Evolutionary conservation across 2,888 invertebrate genomes (phyloP).

Genomic region (Trachelus iudaicus): DNA sequence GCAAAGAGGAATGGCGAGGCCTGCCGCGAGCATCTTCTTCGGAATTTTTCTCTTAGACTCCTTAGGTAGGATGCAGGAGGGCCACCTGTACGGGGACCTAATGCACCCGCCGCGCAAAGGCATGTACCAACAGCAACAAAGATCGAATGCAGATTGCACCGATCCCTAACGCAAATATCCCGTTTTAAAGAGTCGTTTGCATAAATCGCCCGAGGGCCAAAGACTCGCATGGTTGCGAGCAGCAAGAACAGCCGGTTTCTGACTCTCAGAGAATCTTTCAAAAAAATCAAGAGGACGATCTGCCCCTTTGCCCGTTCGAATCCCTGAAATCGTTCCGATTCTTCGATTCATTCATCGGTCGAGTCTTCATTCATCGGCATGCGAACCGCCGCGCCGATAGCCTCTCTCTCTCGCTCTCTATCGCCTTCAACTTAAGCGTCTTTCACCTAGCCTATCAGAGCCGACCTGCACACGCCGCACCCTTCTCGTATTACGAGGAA

Average conservation of each 20-base stretch:
- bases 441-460: too few species aligned
- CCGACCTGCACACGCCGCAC: background rate
- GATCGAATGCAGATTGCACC: slow-evolving; percentile 11
- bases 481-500: background rate
- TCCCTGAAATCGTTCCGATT: too few species aligned
- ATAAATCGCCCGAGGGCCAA: slow-evolving; percentile 37
- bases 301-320: too few species aligned
- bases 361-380: too few species aligned
- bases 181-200: slow-evolving; percentile 59
- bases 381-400: too few species aligned
- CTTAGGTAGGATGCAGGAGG: background rate
- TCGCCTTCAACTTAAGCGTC: too few species aligned
- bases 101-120: slow-evolving; percentile 12
- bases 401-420: too few species aligned
- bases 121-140: slow-evolving; percentile 12
- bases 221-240: too few species aligned
- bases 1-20: background rate
- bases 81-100: slow-evolving; percentile 19
- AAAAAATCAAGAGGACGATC: slow-evolving; percentile 5
- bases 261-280: too few species aligned
- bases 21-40: background rate
- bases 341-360: too few species aligned
- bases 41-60: slow-evolving; percentile 22
- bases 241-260: too few species aligned
- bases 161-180: slow-evolving; percentile 56